Conservation (phyloP, 2,113 vertebrate species). For the Tylochromis polylepis region DNA sequence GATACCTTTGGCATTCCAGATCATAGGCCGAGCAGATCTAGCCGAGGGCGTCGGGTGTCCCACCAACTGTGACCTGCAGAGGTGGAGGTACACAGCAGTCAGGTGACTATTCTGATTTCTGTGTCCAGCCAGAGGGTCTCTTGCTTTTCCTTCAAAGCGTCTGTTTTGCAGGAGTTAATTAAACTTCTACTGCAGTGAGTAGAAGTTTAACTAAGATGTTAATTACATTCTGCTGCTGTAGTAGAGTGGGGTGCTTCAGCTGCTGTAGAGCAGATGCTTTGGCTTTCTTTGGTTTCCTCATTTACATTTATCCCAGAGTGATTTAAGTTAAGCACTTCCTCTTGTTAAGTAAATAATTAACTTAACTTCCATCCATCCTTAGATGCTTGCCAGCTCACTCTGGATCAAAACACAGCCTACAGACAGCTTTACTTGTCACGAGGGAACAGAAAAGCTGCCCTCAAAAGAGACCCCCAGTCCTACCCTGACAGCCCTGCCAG, state of each 20-base stretch:
- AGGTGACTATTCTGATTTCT: slow-evolving; percentile 66
- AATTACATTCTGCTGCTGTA: neutral
- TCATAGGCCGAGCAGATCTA: slow-evolving; percentile 66
- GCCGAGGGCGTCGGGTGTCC: slow-evolving; percentile 58
- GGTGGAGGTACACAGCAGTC: slow-evolving; percentile 60
- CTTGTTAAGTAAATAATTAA: neutral
- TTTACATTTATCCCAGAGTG: neutral
- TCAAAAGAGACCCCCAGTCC: slow-evolving; percentile 72
- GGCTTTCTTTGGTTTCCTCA: neutral
- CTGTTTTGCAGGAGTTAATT: neutral
- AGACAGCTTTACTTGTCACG: slow-evolving; percentile 74
- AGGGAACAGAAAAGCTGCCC: slow-evolving; percentile 71
- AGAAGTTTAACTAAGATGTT: neutral
- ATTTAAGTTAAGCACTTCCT: neutral
- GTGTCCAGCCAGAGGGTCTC: slow-evolving; percentile 48
- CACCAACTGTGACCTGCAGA: slow-evolving; percentile 75
- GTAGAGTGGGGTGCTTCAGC: neutral
- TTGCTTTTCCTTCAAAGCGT: neutral
- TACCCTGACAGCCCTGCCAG: slow-evolving; percentile 62
- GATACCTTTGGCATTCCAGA: slow-evolving; percentile 76
- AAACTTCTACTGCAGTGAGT: neutral
- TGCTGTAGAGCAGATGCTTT: neutral
- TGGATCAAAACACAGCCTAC: slow-evolving; percentile 76
- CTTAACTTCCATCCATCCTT: neutral
- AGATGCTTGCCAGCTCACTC: slow-evolving; percentile 74